Conservation (phyloP, 2,888 invertebrate species). For the Epinotia ramella region DNA sequence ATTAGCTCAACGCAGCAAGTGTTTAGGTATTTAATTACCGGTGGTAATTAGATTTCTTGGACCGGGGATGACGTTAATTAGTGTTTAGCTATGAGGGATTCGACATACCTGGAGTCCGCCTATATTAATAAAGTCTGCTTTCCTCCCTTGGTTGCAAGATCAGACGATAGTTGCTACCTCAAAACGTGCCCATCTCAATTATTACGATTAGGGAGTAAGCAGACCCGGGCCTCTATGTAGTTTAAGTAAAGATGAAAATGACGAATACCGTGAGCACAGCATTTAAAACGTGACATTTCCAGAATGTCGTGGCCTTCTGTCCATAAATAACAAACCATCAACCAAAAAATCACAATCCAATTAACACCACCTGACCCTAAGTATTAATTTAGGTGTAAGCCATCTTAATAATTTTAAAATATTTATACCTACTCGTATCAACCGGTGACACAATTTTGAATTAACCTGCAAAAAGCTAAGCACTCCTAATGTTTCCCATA, state of each 20-base stretch:
- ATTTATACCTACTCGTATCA: neutral
- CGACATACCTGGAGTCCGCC: too few relatives aligned
- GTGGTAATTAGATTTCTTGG: neutral
- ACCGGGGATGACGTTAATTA: neutral
- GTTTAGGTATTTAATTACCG: slow-evolving; percentile 8
- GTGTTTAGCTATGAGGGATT: neutral
- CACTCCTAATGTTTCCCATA: neutral
- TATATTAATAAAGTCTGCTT: neutral
- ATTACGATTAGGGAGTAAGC: neutral
- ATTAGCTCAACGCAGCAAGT: slow-evolving; percentile 16
- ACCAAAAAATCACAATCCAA: neutral
- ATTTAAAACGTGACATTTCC: neutral
- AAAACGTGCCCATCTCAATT: neutral
- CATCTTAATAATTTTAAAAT: neutral
- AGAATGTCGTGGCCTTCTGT: neutral
- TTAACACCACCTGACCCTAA: neutral
- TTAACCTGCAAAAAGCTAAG: neutral
- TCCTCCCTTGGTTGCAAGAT: neutral
- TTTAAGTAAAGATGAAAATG: neutral
- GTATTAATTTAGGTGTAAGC: neutral
- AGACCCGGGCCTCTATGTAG: too few relatives aligned
- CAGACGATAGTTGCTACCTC: neutral
- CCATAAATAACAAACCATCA: neutral
- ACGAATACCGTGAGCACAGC: neutral
- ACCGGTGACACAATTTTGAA: neutral